Percentiles rank a stretch among this genome's conserved stretches.
Conservation (phyloP, 2,797 vertebrate species). For the Poecilia picta region DNA sequence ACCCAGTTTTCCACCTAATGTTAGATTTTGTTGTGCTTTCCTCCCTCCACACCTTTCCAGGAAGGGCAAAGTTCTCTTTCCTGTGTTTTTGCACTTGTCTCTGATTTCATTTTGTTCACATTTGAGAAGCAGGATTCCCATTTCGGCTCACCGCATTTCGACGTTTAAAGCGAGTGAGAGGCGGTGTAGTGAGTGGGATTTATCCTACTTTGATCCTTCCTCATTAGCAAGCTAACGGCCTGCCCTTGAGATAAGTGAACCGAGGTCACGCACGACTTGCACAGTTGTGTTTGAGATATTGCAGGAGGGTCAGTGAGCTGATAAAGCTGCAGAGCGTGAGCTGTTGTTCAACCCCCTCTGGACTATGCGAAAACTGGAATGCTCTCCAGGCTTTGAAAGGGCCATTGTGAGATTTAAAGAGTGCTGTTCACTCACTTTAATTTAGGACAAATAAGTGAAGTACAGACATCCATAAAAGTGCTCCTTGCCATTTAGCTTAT, state of each 20-base stretch:
- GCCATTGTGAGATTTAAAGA: neutral
- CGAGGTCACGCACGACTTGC: conserved; percentile 53
- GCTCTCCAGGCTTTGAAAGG: conserved; percentile 37
- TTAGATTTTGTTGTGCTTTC: conserved; percentile 16
- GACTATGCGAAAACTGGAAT: conserved; percentile 38
- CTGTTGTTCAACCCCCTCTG: conserved; percentile 44
- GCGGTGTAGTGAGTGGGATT: neutral
- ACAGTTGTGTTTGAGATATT: conserved; percentile 59
- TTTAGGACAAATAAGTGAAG: neutral
- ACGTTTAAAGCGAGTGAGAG: neutral
- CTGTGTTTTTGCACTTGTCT: neutral
- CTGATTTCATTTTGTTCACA: conserved; percentile 19
- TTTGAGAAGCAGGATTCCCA: conserved; percentile 3
- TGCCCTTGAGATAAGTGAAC: conserved; percentile 26
- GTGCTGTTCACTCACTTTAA: neutral
- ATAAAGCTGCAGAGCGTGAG: conserved; percentile 62
- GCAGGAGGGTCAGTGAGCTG: conserved; percentile 40
- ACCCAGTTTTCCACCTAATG: conserved; percentile 35
- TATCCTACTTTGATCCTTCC: conserved; percentile 24
- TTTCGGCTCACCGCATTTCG: neutral
- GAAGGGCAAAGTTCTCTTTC: too few relatives aligned
- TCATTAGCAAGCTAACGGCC: conserved; percentile 40
- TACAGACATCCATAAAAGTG: conserved; percentile 4
- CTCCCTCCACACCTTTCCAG: too few relatives aligned
- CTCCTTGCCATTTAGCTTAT: conserved; percentile 16